phyloP scores from a whole-genome alignment of 2,888 invertebrate genomes.

The Creontiades dilutus region DNA sequence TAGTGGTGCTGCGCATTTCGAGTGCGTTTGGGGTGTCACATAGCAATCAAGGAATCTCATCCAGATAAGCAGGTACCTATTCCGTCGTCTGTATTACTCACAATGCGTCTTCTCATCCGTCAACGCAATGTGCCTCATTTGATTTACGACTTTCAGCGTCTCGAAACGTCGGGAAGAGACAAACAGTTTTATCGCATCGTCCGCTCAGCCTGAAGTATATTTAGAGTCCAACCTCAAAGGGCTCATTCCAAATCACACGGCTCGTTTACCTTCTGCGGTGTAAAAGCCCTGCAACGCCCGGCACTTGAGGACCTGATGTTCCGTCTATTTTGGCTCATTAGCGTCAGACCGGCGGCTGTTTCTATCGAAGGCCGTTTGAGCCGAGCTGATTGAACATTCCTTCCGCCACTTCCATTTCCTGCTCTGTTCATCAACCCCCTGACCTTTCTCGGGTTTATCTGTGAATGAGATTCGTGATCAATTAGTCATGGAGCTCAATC shows the following conservation, averaged over 20 bases:
- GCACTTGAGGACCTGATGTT: conserved; percentile 64
- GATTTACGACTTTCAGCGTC: conserved; percentile 33
- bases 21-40: too few species aligned
- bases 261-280: conserved; percentile 64
- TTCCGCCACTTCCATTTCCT: conserved; percentile 23
- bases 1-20: too few species aligned
- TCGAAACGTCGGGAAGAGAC: conserved; percentile 32
- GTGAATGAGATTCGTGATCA: conserved; percentile 33
- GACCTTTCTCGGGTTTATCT: conserved; percentile 1
- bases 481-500: conserved; percentile 27
- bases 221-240: conserved; percentile 66
- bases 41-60: too few species aligned
- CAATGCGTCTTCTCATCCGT: not conserved
- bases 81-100: not conserved
- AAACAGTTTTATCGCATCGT: conserved; percentile 63
- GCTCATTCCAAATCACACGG: conserved; percentile 69
- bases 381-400: conserved; percentile 53
- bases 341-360: conserved; percentile 31
- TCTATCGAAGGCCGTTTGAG: conserved; percentile 32
- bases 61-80: not conserved
- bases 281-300: conserved; percentile 42
- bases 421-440: conserved; percentile 40
- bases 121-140: not conserved
- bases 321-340: conserved; percentile 65
- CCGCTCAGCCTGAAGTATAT: conserved; percentile 43